Evolutionary conservation across 2,888 invertebrate genomes (phyloP).

Genomic region (Hyppa rectilinea): DNA sequence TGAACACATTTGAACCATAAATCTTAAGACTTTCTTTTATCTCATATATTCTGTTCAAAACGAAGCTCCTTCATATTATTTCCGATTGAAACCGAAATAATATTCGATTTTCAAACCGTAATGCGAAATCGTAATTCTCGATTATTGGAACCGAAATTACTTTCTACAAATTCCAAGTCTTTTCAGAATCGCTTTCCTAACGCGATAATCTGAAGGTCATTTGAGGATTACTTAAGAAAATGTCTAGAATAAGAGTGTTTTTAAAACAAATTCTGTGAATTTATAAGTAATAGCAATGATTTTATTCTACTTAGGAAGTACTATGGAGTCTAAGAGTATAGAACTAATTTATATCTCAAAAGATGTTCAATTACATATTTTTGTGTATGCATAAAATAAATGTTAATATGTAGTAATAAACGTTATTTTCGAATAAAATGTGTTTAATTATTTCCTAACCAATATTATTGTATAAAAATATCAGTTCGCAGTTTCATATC

Average conservation of each 20-base stretch:
- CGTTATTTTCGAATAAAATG: constrained; percentile 57
- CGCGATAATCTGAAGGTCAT: constrained; percentile 32
- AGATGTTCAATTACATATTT: constrained; percentile 68
- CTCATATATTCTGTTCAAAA: not conserved
- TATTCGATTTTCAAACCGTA: constrained; percentile 12
- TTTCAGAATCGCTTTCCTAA: constrained; percentile 12
- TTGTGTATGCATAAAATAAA: constrained; percentile 67
- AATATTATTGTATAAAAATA: no score
- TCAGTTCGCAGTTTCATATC: not conserved
- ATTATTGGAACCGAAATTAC: constrained; percentile 36
- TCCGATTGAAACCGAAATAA: constrained; percentile 34
- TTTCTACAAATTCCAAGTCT: constrained; percentile 18
- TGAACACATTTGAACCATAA: constrained; percentile 22
- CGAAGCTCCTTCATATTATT: constrained; percentile 19
- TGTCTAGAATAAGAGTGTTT: constrained; percentile 41
- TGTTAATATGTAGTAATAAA: constrained; percentile 70
- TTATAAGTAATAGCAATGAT: constrained; percentile 60
- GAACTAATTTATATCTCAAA: constrained; percentile 56
- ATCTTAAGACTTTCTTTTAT: constrained; percentile 23
- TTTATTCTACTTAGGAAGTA: constrained; percentile 55
- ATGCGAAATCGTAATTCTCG: constrained; percentile 21
- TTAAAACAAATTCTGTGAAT: constrained; percentile 67
- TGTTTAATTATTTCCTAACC: constrained; percentile 16
- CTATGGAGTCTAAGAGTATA: constrained; percentile 43
- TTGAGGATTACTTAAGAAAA: constrained; percentile 40